Conservation (phyloP, 2,113 vertebrate species). For the Rhynchomys soricoides region DNA sequence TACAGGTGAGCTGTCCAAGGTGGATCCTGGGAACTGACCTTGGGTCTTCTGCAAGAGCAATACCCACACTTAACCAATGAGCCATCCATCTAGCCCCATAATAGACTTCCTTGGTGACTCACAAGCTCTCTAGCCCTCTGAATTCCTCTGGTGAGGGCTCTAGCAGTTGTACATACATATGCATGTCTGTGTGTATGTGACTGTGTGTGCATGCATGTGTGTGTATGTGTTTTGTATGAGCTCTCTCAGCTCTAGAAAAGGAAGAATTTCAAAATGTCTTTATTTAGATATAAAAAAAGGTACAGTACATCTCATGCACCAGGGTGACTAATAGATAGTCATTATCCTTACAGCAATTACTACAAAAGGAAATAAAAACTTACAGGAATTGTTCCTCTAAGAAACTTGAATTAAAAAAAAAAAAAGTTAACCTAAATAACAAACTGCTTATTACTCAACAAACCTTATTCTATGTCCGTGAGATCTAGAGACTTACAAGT, state of each 20-base stretch:
- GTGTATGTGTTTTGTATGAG: not conserved
- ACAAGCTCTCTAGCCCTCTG: not conserved
- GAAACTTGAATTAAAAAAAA: slow-evolving; percentile 52
- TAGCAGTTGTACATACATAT: not conserved
- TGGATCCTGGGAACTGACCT: not conserved
- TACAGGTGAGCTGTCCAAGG: not conserved
- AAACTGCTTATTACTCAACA: slow-evolving; percentile 70
- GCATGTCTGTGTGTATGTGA: not conserved
- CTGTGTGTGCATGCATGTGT: not conserved
- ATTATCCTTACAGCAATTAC: slow-evolving; percentile 33
- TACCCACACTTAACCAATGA: not conserved
- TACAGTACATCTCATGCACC: slow-evolving; percentile 82
- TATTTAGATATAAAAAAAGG: slow-evolving; percentile 83
- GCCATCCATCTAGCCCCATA: not conserved
- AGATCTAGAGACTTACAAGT: slow-evolving; percentile 77
- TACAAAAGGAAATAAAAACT: slow-evolving; percentile 44
- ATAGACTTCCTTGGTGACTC: not conserved
- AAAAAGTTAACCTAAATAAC: slow-evolving; percentile 75
- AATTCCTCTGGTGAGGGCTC: not conserved
- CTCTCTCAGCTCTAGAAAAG: slow-evolving; percentile 13
- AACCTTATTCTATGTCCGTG: slow-evolving; percentile 60
- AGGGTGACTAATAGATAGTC: slow-evolving; percentile 57
- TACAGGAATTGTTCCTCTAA: slow-evolving; percentile 51
- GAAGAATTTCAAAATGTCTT: slow-evolving; percentile 72
- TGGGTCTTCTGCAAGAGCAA: not conserved